Percentiles rank a stretch among this genome's conserved stretches.
Evolutionary conservation across 1,140 invertebrate genomes (phyloP).

Genomic region (Meloidogyne exigua): DNA sequence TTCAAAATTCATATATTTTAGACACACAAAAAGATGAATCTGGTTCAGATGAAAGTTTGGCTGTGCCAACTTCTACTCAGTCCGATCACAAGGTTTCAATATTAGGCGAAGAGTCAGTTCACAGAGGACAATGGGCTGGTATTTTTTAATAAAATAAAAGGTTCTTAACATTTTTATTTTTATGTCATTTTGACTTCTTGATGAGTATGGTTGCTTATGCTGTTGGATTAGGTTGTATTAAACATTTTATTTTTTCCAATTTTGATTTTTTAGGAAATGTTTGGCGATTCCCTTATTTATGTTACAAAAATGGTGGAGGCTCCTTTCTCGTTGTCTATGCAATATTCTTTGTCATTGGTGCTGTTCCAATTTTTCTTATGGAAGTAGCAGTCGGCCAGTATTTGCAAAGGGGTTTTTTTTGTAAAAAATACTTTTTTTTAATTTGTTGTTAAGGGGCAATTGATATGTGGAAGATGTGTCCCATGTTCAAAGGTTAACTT

Average conservation of each 20-base stretch:
- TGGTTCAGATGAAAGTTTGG: conserved; percentile 13
- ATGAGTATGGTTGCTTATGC: conserved; percentile 76
- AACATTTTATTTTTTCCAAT: conserved; percentile 8
- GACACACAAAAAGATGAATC: not conserved
- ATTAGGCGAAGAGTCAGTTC: conserved; percentile 47
- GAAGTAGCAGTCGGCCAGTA: conserved; percentile 78
- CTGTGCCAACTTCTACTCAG: conserved; percentile 9
- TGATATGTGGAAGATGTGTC: conserved; percentile 77
- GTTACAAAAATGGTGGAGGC: conserved; percentile 67
- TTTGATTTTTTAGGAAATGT: conserved; percentile 64
- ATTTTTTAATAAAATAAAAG: not conserved
- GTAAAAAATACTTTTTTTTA: conserved; percentile 70
- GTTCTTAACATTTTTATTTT: conserved; percentile 41
- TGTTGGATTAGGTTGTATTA: conserved; percentile 72
- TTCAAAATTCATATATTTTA: too few relatives aligned
- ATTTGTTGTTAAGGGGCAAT: conserved; percentile 66
- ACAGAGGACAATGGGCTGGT: conserved; percentile 60
- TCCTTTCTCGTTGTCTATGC: conserved; percentile 61
- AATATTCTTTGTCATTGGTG: conserved; percentile 66
- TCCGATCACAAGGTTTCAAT: conserved; percentile 47
- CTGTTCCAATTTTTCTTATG: conserved; percentile 75
- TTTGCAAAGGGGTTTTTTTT: conserved; percentile 70
- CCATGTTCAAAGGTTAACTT: conserved; percentile 74
- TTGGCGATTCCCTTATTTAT: conserved; percentile 67
- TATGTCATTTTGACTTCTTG: conserved; percentile 45